phyloP scores from a whole-genome alignment of 2,113 vertebrate genomes.

The Siphamia tubifer region DNA sequence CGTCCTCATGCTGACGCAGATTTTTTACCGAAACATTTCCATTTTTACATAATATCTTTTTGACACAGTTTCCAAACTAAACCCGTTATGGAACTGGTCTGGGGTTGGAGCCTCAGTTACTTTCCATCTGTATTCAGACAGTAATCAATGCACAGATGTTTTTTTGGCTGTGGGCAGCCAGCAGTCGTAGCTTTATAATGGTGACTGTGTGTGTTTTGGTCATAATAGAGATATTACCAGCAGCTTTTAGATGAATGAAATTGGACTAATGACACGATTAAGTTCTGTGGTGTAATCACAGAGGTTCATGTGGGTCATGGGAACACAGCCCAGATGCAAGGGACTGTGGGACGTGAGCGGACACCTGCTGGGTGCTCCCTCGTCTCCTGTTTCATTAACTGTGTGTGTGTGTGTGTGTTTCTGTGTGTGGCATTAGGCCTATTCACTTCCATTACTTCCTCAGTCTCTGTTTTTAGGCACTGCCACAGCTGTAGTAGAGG shows the following conservation, averaged over 20 bases:
- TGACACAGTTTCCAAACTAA: too few species aligned
- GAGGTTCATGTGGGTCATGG: slow-evolving; percentile 31
- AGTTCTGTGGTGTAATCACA: slow-evolving; percentile 24
- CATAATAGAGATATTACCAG: slow-evolving; percentile 7
- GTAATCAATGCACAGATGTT: too few species aligned
- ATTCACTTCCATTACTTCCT: slow-evolving; percentile 73
- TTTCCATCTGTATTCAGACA: too few species aligned
- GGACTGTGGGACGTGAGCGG: slow-evolving; percentile 12
- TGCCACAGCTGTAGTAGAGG: slow-evolving; percentile 55
- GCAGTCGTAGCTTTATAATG: slow-evolving; percentile 3
- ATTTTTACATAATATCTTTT: too few species aligned
- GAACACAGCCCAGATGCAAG: slow-evolving; percentile 27
- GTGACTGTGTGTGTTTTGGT: not conserved
- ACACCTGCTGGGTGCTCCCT: slow-evolving; percentile 51
- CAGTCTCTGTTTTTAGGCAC: slow-evolving; percentile 53
- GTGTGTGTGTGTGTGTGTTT: slow-evolving; percentile 46
- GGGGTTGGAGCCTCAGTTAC: too few species aligned
- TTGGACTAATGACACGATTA: not conserved
- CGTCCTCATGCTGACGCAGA: too few species aligned
- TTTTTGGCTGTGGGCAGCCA: not conserved
- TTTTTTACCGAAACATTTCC: too few species aligned
- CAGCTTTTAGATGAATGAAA: slow-evolving; percentile 25
- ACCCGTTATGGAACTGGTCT: too few species aligned
- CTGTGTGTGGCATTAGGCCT: slow-evolving; percentile 59
- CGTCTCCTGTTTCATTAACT: slow-evolving; percentile 61